A percentile compares a stretch with the other conserved stretches of the same genome.
Evolutionary conservation across 2,797 vertebrate species (phyloP).

Genomic region (Merluccius polli): DNA sequence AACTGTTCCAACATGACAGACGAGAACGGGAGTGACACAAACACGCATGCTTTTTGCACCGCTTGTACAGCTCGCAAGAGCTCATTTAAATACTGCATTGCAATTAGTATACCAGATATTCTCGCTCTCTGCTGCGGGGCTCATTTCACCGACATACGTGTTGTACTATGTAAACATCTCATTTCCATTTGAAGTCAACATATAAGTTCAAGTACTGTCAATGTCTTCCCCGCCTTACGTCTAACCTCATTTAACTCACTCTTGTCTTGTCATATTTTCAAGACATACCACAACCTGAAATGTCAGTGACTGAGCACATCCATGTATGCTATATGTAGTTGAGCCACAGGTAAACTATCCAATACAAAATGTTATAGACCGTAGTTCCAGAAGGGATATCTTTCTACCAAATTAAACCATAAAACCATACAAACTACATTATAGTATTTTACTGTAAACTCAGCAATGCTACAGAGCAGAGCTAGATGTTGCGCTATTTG

Average conservation of each 20-base stretch:
- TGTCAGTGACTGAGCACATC: constrained; percentile 16
- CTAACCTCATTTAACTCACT: constrained; percentile 16
- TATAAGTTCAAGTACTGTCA: constrained; percentile 49
- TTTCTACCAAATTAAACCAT: neutral
- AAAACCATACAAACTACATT: neutral
- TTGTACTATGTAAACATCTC: constrained; percentile 59
- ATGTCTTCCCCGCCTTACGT: constrained; percentile 13
- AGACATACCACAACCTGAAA: constrained; percentile 11
- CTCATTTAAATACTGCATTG: constrained; percentile 15
- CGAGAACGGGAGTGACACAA: neutral
- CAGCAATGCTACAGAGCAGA: neutral
- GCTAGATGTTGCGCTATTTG: neutral
- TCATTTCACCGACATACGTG: constrained; percentile 24
- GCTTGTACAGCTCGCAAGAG: neutral
- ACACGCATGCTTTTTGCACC: neutral
- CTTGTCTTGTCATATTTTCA: neutral
- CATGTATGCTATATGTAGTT: neutral
- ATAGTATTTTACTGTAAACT: neutral
- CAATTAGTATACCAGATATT: constrained; percentile 35
- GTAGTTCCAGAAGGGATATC: neutral
- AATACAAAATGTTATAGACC: neutral
- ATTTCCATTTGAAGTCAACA: constrained; percentile 46
- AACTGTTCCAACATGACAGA: neutral
- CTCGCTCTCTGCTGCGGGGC: constrained; percentile 29
- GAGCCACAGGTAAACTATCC: constrained; percentile 10